Evolutionary conservation across 2,888 invertebrate species (phyloP), one percentile per base, ranked within the genome.

Genomic region (Brachyptera putata): DNA sequence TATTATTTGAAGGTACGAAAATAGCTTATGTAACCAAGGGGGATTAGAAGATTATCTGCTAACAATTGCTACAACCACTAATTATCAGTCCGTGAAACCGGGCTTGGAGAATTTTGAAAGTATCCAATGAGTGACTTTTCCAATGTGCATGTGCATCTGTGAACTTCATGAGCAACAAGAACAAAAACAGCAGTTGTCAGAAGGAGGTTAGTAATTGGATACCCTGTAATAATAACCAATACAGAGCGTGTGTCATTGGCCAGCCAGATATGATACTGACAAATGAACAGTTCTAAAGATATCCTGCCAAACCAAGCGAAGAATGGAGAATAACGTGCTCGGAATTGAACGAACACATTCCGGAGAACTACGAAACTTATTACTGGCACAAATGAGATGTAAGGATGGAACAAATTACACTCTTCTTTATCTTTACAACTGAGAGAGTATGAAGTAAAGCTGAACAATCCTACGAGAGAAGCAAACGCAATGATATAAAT

Each of bases 331-430:
- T 30, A 30, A 11, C 30, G 30, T 5, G 30, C 30, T 7, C 30
- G 30, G 7, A 30, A 5, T 11, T 11, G 11, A 11, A 7, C 7
- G 11, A 5, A 7, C 30, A 11, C 30, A 11, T 30, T 30, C 7
- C 30, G 30, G 7, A 30, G 7, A 5, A 11, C 7, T 7, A 30
- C 30, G 30, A 7, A 30, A 7, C 30, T 11, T 30, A 30, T 76
- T 75, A 84, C 84, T 1, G 96, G 96, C 67, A 96, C 79, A 71
- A 94, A 94, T 0, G 89, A 85, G 4, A 95, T 86, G 73, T 97
- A 97, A 22, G 95, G 91, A 75, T 97, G 96, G 41, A 96, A 87
- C 74, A 95, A 94, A 74, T 92, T 92, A 74, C 96, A 97, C 70
- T 95, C 92, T 57, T 86, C 82, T 59, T 89, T 87, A 71, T 87